phyloP scores from a whole-genome alignment of 2,888 invertebrate species.

The Pinctada fucata region DNA sequence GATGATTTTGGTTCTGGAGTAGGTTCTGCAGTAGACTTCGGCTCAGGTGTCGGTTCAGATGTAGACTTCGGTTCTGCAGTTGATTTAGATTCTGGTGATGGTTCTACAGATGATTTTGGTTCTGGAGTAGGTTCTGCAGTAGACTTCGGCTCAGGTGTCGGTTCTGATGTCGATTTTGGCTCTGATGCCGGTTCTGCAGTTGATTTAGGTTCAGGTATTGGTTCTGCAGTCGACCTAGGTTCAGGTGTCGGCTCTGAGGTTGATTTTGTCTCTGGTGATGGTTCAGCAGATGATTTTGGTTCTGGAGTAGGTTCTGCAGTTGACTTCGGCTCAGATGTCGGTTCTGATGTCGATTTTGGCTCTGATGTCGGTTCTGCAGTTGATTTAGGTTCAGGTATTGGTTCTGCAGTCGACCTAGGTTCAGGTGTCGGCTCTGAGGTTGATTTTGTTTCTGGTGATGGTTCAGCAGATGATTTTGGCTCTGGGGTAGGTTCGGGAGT shows the following conservation, averaged over 20 bases:
- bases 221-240: constrained; percentile 23
- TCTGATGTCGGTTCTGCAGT: constrained; percentile 28
- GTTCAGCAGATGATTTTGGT: constrained; percentile 25
- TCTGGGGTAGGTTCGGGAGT: constrained; percentile 28
- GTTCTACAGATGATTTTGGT: constrained; percentile 24
- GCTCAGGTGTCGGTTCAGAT: constrained; percentile 13
- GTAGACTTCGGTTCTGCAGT: constrained; percentile 14
- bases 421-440: constrained; percentile 16
- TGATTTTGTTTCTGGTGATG: constrained; percentile 15
- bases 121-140: constrained; percentile 21
- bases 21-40: constrained; percentile 29
- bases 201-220: constrained; percentile 27
- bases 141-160: constrained; percentile 49
- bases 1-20: constrained; percentile 15
- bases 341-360: constrained; percentile 12
- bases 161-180: constrained; percentile 24
- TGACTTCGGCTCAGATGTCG: constrained; percentile 21
- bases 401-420: constrained; percentile 24
- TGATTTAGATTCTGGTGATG: constrained; percentile 23
- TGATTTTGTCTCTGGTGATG: constrained; percentile 15
- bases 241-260: constrained; percentile 15
- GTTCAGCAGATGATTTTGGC: constrained; percentile 24
- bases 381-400: constrained; percentile 38
- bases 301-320: constrained; percentile 33
- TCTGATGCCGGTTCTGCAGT: constrained; percentile 18